These are phyloP conservation scores for Torymus texanus DNA, from an alignment of 2,888 invertebrate genomes.

Conservation along the genomic window DNA sequence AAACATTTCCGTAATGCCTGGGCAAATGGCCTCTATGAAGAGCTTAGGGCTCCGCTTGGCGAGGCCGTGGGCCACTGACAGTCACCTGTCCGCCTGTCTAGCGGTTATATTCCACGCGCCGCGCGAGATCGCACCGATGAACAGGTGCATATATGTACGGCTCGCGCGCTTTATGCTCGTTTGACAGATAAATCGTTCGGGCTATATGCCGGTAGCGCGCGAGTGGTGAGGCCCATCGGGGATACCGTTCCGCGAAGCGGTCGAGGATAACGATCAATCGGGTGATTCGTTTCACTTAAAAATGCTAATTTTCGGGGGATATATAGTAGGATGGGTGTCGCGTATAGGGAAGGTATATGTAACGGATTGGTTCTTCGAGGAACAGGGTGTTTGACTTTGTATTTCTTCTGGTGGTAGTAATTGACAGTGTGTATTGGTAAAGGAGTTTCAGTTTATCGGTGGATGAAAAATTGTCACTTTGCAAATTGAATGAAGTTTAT, in stretches of 20 bases:
- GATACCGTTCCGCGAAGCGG: not conserved
- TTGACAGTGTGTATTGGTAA: no score
- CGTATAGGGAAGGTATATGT: no score
- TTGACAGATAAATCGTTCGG: constrained; percentile 66
- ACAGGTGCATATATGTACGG: constrained; percentile 56
- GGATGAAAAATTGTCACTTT: no score
- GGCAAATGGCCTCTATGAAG: constrained; percentile 58
- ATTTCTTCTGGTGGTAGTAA: no score
- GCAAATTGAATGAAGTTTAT: no score
- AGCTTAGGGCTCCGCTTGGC: constrained; percentile 58
- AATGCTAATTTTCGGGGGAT: no score
- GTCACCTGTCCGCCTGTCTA: constrained; percentile 71
- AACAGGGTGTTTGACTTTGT: no score
- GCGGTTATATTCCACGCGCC: constrained; percentile 57
- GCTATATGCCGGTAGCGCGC: not conserved
- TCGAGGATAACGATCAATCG: constrained; percentile 7
- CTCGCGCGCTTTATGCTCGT: constrained; percentile 51
- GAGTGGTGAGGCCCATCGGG: constrained; percentile 23
- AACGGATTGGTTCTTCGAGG: no score
- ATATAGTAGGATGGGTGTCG: no score
- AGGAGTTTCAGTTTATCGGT: no score
- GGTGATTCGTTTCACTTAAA: not conserved
- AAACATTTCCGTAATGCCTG: constrained; percentile 36
- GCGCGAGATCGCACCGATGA: constrained; percentile 54
- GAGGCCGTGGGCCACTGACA: constrained; percentile 69